Evolutionary conservation across 2,888 invertebrate genomes (phyloP).

Genomic region (Lymantria dispar): DNA sequence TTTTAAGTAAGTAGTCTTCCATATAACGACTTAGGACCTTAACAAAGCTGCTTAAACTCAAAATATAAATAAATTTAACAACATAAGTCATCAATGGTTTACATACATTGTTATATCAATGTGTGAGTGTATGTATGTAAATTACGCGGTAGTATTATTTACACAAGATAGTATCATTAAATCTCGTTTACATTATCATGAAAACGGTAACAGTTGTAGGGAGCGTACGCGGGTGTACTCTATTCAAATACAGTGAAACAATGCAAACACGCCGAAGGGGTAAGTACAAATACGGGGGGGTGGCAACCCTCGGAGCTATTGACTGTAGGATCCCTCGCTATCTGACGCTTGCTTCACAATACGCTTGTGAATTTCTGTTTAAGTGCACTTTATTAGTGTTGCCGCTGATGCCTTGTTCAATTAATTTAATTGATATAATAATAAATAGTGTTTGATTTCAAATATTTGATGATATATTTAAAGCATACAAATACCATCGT

Average conservation of each 20-base stretch:
- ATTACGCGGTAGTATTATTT: slow-evolving; percentile 31
- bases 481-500: neutral
- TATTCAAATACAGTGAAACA: slow-evolving; percentile 75
- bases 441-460: neutral
- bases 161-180: slow-evolving; percentile 65
- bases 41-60: too few species aligned
- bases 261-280: slow-evolving; percentile 73
- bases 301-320: slow-evolving; percentile 58
- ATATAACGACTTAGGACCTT: too few species aligned
- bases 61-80: too few species aligned
- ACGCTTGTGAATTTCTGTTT: slow-evolving; percentile 53
- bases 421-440: slow-evolving; percentile 4
- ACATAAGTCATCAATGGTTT: too few species aligned
- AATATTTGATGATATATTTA: neutral
- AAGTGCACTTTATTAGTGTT: slow-evolving; percentile 56
- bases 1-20: too few species aligned
- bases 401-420: slow-evolving; percentile 6
- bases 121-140: slow-evolving; percentile 18
- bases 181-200: slow-evolving; percentile 70
- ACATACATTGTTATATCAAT: neutral
- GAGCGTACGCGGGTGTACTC: slow-evolving; percentile 46
- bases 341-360: slow-evolving; percentile 59
- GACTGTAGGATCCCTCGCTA: slow-evolving; percentile 55
- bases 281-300: slow-evolving; percentile 64
- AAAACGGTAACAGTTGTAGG: slow-evolving; percentile 74